Evolutionary conservation across 2,113 vertebrate genomes (phyloP), one percentile per base, ranked within the genome.

Genomic region (Cyanistes caeruleus): DNA sequence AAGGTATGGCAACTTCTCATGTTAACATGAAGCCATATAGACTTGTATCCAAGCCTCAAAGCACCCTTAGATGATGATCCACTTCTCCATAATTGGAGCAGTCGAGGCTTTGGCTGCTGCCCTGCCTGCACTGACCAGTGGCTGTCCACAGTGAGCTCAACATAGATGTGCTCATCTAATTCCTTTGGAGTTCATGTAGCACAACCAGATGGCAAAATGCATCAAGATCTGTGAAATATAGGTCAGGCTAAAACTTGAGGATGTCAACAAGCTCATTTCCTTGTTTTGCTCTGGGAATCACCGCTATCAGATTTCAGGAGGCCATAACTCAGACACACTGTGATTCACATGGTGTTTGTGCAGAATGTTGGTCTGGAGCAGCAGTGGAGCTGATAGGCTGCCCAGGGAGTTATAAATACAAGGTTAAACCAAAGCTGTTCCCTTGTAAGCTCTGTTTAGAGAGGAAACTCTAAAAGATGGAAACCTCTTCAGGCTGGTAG

Each of bases 241-340:
- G 93, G 87, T 96, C 81, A 73, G 3, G 5, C 52, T 15, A 16
- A 91, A 77, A 51, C 69, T 65, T 21, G 77, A 69, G 84, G 89
- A 49, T 93, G 87, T 93, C 91, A 65, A 24, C 81, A 76, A 56
- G 81, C 91, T 91, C 27, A 4, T 76, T 80, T 73, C 87, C 91
- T 80, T 91, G 73, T 74, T 84, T 83, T 76, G 78, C 87, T 80
- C 82, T 74, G 84, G 93, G 95, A 76, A 95, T 96, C 75, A 33
- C 82, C 20, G 5, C 48, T 69, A 33, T 96, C 53, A 4, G 22
- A 13, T 97, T 91, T 80, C 75, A 5, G 82, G 89, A 94, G 95
- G 51, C 83, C 59, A 0, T 41, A 44, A 19, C 69, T 91, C 4
- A 9, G n/a, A 31, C 83, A 33, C 39, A 2, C 23, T 5, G 69